Conservation (phyloP, 1,140 invertebrate species). For the Neodiprion fabricii region DNA sequence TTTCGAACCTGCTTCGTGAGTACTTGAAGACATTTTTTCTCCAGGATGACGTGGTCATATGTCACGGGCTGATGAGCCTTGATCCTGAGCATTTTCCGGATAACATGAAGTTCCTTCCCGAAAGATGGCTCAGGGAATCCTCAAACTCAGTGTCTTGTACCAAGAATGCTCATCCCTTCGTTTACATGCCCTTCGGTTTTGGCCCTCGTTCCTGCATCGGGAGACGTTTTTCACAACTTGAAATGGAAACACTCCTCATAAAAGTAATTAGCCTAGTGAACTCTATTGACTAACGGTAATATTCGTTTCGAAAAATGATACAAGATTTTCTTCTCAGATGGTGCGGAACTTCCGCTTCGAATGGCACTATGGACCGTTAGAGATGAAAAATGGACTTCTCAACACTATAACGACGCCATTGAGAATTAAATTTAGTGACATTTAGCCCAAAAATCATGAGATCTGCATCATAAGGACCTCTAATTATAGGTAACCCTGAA, state of each 20-base stretch:
- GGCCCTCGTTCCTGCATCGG: constrained; percentile 63
- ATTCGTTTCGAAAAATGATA: neutral
- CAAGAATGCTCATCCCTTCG: constrained; percentile 64
- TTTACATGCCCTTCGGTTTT: constrained; percentile 72
- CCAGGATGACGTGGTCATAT: constrained; percentile 58
- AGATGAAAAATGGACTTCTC: constrained; percentile 46
- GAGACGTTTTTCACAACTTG: constrained; percentile 55
- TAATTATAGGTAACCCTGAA: too few species aligned
- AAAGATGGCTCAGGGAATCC: constrained; percentile 60
- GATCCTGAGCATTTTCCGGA: constrained; percentile 57
- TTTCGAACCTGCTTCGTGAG: neutral
- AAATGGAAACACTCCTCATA: constrained; percentile 54
- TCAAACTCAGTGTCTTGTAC: constrained; percentile 37
- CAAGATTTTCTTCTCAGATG: constrained; percentile 36
- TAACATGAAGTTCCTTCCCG: constrained; percentile 55
- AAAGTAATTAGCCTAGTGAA: constrained; percentile 38
- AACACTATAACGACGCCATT: constrained; percentile 52
- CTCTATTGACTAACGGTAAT: neutral
- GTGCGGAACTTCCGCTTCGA: constrained; percentile 51
- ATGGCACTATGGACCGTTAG: constrained; percentile 48
- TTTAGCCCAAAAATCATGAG: constrained; percentile 14
- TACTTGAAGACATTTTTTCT: constrained; percentile 29
- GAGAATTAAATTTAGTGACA: constrained; percentile 48
- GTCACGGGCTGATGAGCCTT: constrained; percentile 52
- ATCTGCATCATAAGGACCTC: too few species aligned